phyloP scores from a whole-genome alignment of 2,113 vertebrate genomes.

The Dinomys branickii region DNA sequence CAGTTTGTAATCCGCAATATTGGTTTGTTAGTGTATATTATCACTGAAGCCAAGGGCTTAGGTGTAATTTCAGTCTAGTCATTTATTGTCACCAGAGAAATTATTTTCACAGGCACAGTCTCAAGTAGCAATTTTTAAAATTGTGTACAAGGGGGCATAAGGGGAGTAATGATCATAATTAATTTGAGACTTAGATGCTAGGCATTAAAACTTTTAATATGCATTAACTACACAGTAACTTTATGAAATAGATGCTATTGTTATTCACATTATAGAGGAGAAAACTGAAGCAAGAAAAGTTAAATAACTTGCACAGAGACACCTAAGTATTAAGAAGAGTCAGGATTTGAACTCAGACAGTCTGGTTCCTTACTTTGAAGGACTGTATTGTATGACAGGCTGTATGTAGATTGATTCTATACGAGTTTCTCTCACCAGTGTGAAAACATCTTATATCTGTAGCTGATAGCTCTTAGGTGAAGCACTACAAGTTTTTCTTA shows the following conservation, averaged over 20 bases:
- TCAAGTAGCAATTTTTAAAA: not conserved
- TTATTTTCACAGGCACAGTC: not conserved
- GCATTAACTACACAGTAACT: not conserved
- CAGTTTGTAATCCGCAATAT: not conserved
- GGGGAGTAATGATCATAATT: not conserved
- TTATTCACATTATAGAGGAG: not conserved
- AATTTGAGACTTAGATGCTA: not conserved
- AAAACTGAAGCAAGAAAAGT: not conserved
- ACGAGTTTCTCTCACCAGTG: not conserved
- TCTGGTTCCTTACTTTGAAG: not conserved
- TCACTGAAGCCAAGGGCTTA: not conserved
- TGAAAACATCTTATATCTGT: not conserved
- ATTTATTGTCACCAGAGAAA: not conserved
- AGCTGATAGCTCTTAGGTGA: not conserved
- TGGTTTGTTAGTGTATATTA: not conserved
- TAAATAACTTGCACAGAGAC: not conserved
- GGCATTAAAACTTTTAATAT: not conserved
- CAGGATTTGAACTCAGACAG: not conserved
- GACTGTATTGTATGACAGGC: not conserved
- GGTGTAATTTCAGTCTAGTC: not conserved
- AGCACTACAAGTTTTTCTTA: not conserved
- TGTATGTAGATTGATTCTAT: not conserved
- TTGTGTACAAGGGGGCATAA: not conserved
- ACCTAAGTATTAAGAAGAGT: not conserved
- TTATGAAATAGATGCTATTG: not conserved